Evolutionary conservation across 1,140 invertebrate species (phyloP), one percentile per base, ranked within the genome.

Genomic region (Chironomus striatipennis): DNA sequence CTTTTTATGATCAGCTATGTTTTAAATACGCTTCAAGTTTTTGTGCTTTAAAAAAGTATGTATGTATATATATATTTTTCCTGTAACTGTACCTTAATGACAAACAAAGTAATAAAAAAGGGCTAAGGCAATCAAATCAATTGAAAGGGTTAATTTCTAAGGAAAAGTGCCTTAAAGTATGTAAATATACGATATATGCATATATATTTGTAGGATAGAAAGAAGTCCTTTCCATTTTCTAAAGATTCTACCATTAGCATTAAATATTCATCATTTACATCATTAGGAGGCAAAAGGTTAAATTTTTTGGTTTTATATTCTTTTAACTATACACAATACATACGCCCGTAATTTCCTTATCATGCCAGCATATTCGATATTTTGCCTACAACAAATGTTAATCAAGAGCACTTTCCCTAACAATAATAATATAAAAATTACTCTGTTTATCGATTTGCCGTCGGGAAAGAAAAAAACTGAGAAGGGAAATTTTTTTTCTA

Each of bases 191-290:
- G 65, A 18, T 70, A 70, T 70, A 70, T 70, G 65, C 10, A 20
- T 70, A 18, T 70, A 70, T 70, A 20, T 20, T 18, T 57, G 1
- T 70, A 20, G 20, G 20, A 70, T 70, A 20, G 17, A 12, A 10
- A 57, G n/a, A 7, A 18, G 18, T 21, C 18, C 65, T 70, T 57
- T 57, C 47, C 24, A 34, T 12, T 70, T 70, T 70, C 20, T 70
- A 70, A 70, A 21, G 65, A 21, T 70, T 70, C 65, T 70, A 70
- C 65, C 65, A 70, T 70, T 70, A 70, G 20, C 20, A 70, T 70
- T 70, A 70, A 70, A 70, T 70, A 70, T 70, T 70, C 65, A 70
- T 70, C 65, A 70, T 70, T 70, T 70, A 70, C 20, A 70, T 70
- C 65, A 70, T 70, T 70, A 70, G 65, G 65, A 70, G 65, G 65